phyloP scores from a whole-genome alignment of 2,797 vertebrate species.

The Salarias fasciatus region DNA sequence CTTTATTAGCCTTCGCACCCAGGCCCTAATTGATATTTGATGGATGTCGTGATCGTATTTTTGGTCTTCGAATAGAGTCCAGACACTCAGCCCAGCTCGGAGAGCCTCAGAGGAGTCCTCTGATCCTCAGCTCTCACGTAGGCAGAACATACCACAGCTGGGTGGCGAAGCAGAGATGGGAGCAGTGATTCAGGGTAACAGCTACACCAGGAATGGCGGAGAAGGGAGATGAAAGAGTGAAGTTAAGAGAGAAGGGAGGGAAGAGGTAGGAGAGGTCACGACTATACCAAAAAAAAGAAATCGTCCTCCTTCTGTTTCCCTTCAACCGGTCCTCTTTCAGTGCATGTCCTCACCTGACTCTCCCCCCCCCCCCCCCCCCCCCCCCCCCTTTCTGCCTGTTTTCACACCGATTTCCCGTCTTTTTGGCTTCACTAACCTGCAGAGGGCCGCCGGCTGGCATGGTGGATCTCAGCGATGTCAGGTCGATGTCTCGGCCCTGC shows the following conservation, averaged over 20 bases:
- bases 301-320: background rate
- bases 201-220: conserved; percentile 31
- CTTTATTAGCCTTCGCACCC: conserved; percentile 66
- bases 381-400: no score
- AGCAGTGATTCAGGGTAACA: conserved; percentile 41
- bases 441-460: conserved; percentile 78
- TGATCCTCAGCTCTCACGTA: conserved; percentile 74
- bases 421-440: conserved; percentile 74
- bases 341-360: no score
- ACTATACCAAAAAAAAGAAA: conserved; percentile 3
- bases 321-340: background rate
- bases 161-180: conserved; percentile 65
- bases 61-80: conserved; percentile 56
- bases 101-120: conserved; percentile 46
- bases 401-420: conserved; percentile 1
- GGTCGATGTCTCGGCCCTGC: conserved; percentile 77
- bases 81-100: conserved; percentile 26
- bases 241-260: conserved; percentile 10
- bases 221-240: conserved; percentile 36
- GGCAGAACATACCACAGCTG: conserved; percentile 78
- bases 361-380: no score
- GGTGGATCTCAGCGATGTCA: conserved; percentile 77
- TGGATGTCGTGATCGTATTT: conserved; percentile 61
- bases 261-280: background rate
- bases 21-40: conserved; percentile 83